Evolutionary conservation across 2,888 invertebrate species (phyloP), one percentile per base, ranked within the genome.

Genomic region (Apamea monoglypha): DNA sequence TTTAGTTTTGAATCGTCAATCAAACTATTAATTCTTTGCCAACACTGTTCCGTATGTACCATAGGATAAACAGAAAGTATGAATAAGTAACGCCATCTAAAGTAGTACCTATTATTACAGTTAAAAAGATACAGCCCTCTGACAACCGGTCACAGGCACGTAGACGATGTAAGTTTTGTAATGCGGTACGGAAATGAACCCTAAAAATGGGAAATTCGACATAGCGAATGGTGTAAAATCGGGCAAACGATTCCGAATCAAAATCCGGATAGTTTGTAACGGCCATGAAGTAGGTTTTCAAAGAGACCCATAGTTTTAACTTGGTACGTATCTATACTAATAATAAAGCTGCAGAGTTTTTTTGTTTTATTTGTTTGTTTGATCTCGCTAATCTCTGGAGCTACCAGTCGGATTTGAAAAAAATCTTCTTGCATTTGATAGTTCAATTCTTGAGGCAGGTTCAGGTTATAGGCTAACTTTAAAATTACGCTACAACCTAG

Each of bases 171-270:
- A 18, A 63, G 21, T 21, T 64, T 32, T 10, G 10, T 32, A 18
- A 59, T n/a, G n/a, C n/a, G 5, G 59, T 59, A 53, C 7, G 6
- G n/a, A 14, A 59, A 14, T n/a, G 29, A 61, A 61, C 18, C 7
- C 16, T 61, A 61, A 61, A 59, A 14, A 29, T 29, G 7, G 29
- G 29, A 61, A 61, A 61, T 61, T 61, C 29, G 61, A 29, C 61
- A 61, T 8, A 61, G 7, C 21, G 18, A 82, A 87, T 74, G 75
- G 83, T 85, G 74, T 87, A 76, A 87, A 89, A 89, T 90, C 68
- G 87, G 88, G 84, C 89, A 87, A 90, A 87, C 76, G 63, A 84
- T 84, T 88, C 79, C 82, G 81, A 76, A 82, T 86, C 84, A 69
- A 82, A 77, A 80, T 84, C 75, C 82, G 83, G 86, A 82, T 83